Evolutionary conservation across 2,888 invertebrate species (phyloP).

Genomic region (Parapristionchus giblindavisi): DNA sequence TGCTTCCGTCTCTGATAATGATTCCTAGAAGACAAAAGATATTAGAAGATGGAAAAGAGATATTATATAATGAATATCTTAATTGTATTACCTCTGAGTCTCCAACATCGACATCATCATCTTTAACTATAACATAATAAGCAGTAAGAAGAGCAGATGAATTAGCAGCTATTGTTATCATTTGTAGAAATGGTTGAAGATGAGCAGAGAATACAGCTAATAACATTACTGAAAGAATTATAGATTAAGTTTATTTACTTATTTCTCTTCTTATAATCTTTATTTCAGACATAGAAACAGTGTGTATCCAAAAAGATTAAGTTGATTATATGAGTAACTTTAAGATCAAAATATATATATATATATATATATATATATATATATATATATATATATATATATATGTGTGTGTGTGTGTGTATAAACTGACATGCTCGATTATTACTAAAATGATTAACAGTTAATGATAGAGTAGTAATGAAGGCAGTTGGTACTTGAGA

Average conservation of each 20-base stretch:
- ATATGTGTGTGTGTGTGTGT: background rate
- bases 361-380: background rate
- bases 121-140: conserved; percentile 69
- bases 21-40: conserved; percentile 3
- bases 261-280: too few species aligned
- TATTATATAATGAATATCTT: conserved; percentile 39
- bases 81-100: conserved; percentile 49
- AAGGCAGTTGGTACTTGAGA: conserved; percentile 65
- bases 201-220: conserved; percentile 64
- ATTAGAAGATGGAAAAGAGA: background rate
- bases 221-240: conserved; percentile 57
- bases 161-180: conserved; percentile 66
- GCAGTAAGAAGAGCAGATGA: conserved; percentile 66
- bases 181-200: conserved; percentile 65
- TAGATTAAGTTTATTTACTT: background rate
- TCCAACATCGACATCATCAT: conserved; percentile 67
- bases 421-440: conserved; percentile 59
- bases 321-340: too few species aligned
- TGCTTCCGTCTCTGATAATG: conserved; percentile 33
- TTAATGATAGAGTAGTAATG: conserved; percentile 65
- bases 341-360: too few species aligned
- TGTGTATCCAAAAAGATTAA: too few species aligned
- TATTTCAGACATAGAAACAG: too few species aligned
- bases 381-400: background rate
- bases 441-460: conserved; percentile 67